Evolutionary conservation across 1,140 invertebrate species (phyloP).

Genomic region (Aporrectodea caliginosa): DNA sequence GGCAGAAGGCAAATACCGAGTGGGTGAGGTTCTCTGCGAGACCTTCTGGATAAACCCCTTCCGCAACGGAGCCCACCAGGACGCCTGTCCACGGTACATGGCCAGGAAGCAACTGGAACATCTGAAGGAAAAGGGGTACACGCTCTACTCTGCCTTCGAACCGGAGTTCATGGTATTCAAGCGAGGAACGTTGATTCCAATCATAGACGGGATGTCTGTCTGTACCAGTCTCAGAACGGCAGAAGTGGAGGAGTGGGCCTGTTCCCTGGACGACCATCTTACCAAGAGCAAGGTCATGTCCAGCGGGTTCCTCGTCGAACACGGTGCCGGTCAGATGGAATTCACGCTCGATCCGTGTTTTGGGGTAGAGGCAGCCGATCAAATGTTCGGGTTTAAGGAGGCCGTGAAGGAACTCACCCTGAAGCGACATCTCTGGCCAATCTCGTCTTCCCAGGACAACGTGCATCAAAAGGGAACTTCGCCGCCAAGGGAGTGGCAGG

Average conservation of each 20-base stretch:
- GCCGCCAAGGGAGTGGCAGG: too few relatives aligned
- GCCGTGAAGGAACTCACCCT: conserved; percentile 25
- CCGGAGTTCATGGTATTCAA: conserved; percentile 22
- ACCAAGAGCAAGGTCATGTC: conserved; percentile 10
- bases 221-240: conserved; percentile 8
- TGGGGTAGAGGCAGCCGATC: conserved; percentile 24
- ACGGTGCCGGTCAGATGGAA: conserved; percentile 30
- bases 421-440: conserved; percentile 38
- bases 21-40: conserved; percentile 27
- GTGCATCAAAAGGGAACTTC: too few relatives aligned
- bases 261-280: conserved; percentile 11
- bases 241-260: conserved; percentile 13
- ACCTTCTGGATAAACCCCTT: conserved; percentile 6
- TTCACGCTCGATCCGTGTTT: background rate
- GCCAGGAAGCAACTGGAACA: conserved; percentile 26
- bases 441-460: background rate
- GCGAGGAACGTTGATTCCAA: background rate
- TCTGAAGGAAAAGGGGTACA: conserved; percentile 17
- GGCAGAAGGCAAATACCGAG: background rate
- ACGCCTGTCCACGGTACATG: conserved; percentile 25
- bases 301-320: conserved; percentile 9
- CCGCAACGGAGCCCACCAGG: conserved; percentile 1
- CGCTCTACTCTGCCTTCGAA: conserved; percentile 29
- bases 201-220: background rate
- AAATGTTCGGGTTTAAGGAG: conserved; percentile 20